Conservation (phyloP, 2,888 invertebrate species). For the Cremastobaeus sp. region DNA sequence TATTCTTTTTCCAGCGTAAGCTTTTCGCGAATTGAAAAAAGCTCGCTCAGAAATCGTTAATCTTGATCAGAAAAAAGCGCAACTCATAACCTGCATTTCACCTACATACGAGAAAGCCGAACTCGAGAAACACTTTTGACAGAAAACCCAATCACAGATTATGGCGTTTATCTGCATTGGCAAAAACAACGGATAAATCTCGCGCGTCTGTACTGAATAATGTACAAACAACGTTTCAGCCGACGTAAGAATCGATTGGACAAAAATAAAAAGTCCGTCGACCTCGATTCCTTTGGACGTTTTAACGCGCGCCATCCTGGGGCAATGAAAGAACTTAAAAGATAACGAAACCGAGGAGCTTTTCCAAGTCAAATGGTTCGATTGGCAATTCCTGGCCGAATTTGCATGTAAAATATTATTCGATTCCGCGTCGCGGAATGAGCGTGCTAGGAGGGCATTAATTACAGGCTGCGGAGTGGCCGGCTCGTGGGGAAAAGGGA, state of each 20-base stretch:
- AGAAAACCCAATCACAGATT: constrained; percentile 22
- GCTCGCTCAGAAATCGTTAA: too few relatives aligned
- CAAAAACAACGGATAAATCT: constrained; percentile 50
- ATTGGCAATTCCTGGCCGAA: constrained; percentile 22
- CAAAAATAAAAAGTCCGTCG: constrained; percentile 59
- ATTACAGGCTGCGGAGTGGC: not conserved
- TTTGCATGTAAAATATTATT: constrained; percentile 30
- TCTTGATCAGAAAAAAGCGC: too few relatives aligned
- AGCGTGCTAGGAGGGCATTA: not conserved
- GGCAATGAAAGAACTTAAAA: constrained; percentile 31
- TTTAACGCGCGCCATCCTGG: constrained; percentile 9
- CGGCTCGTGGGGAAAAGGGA: not conserved
- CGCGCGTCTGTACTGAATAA: constrained; percentile 39
- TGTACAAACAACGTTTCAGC: constrained; percentile 43
- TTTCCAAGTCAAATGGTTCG: not conserved
- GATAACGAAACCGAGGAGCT: constrained; percentile 19
- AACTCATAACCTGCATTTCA: too few relatives aligned
- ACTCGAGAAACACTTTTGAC: constrained; percentile 7
- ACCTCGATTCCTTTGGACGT: constrained; percentile 45
- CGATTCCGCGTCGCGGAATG: constrained; percentile 5
- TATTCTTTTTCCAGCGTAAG: too few relatives aligned
- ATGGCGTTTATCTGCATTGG: constrained; percentile 24
- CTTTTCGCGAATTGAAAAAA: too few relatives aligned
- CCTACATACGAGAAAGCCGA: too few relatives aligned
- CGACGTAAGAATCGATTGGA: constrained; percentile 47